These are phyloP conservation scores for Perccottus glenii DNA, from an alignment of 2,113 vertebrate genomes.

Conservation along the genomic window DNA sequence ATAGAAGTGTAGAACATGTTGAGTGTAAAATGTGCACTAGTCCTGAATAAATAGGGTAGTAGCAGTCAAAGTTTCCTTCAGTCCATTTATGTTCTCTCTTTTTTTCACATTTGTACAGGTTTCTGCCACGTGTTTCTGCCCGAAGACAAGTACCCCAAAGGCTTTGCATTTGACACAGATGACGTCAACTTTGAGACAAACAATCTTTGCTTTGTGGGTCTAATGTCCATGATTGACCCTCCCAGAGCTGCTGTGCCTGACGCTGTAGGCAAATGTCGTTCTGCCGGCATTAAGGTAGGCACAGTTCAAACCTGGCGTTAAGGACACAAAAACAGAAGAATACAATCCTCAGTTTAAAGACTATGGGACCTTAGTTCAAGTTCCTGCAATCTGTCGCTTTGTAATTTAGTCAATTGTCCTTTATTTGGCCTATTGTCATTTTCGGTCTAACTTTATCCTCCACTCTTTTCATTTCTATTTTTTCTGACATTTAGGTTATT, in stretches of 20 bases:
- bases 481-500: constrained; percentile 76
- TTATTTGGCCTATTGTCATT: background rate
- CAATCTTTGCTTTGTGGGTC: constrained; percentile 90
- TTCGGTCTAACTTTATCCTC: background rate
- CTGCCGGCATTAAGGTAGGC: constrained; percentile 87
- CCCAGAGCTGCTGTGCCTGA: constrained; percentile 90
- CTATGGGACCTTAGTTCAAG: too few relatives aligned
- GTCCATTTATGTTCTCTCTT: background rate
- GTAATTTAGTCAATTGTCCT: background rate
- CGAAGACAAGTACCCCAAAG: constrained; percentile 89
- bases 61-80: too few relatives aligned
- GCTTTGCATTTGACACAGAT: constrained; percentile 90
- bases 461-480: background rate
- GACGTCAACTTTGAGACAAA: constrained; percentile 91
- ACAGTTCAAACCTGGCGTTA: constrained; percentile 15
- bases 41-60: too few relatives aligned
- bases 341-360: background rate
- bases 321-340: background rate
- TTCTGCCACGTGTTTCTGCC: constrained; percentile 88
- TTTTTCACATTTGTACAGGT: constrained; percentile 65
- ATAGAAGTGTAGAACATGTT: too few relatives aligned
- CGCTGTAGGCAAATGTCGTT: constrained; percentile 90
- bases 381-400: too few relatives aligned
- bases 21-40: too few relatives aligned
- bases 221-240: constrained; percentile 95